Percentiles rank a stretch among this genome's conserved stretches.
Evolutionary conservation across 2,113 vertebrate species (phyloP).

Genomic region (Bubo scandiacus): DNA sequence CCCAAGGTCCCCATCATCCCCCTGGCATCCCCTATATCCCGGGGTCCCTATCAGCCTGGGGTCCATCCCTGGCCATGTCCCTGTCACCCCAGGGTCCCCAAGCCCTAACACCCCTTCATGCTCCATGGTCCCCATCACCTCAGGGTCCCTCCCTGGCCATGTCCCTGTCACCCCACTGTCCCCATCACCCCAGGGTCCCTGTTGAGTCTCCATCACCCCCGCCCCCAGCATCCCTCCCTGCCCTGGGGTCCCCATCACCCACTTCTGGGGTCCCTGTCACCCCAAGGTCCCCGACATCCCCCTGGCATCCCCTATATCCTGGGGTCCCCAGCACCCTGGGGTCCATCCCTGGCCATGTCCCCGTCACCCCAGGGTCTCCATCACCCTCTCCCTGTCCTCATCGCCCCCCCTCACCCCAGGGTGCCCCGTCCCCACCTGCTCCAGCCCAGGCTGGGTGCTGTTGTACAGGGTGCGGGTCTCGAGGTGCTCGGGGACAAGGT

Average conservation of each 20-base stretch:
- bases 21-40: no score
- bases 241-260: no score
- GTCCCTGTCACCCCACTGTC: not conserved
- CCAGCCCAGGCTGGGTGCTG: slow-evolving; percentile 60
- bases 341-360: not conserved
- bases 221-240: no score
- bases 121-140: not conserved
- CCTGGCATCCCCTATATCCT: not conserved
- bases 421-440: slow-evolving; percentile 56
- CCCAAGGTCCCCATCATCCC: no score
- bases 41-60: no score
- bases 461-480: slow-evolving; percentile 70
- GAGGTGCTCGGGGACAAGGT: slow-evolving; percentile 72
- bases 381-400: not conserved
- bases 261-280: not conserved
- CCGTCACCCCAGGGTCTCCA: no score
- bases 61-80: not conserved
- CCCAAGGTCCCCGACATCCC: no score
- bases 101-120: no score
- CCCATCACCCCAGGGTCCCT: not conserved
- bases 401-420: no score
- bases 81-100: not conserved
- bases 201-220: not conserved
- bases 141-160: not conserved
- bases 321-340: not conserved